Evolutionary conservation across 2,888 invertebrate genomes (phyloP).

Genomic region (Rotaria socialis): DNA sequence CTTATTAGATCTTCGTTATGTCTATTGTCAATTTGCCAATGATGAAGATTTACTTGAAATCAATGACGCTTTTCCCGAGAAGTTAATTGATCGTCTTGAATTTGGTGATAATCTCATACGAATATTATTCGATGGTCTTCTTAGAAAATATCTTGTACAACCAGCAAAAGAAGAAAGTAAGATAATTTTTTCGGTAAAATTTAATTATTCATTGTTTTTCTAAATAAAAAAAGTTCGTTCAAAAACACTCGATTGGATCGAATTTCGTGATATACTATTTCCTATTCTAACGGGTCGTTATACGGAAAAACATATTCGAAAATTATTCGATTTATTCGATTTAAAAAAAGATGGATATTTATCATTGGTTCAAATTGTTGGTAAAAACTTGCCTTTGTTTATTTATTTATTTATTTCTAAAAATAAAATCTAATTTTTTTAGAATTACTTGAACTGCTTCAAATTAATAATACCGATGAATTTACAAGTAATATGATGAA

Average conservation of each 20-base stretch:
- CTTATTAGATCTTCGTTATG: not conserved
- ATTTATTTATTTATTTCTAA: not conserved
- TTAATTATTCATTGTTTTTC: not conserved
- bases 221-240: not conserved
- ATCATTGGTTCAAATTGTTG: not conserved
- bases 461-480: not conserved
- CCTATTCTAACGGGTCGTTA: not conserved
- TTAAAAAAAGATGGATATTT: not conserved
- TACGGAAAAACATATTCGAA: conserved; percentile 1
- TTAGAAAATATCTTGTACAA: not conserved
- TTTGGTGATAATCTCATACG: not conserved
- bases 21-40: not conserved
- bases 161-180: not conserved
- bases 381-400: not conserved
- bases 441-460: not conserved
- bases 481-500: not conserved
- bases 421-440: not conserved
- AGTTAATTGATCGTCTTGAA: not conserved
- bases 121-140: not conserved
- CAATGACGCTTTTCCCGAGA: not conserved
- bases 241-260: not conserved
- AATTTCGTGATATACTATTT: conserved; percentile 32
- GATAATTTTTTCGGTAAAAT: not conserved
- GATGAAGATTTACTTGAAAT: conserved; percentile 21
- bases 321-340: conserved; percentile 28